phyloP scores from a whole-genome alignment of 2,797 vertebrate species.

The Pantherophis vulpinus region DNA sequence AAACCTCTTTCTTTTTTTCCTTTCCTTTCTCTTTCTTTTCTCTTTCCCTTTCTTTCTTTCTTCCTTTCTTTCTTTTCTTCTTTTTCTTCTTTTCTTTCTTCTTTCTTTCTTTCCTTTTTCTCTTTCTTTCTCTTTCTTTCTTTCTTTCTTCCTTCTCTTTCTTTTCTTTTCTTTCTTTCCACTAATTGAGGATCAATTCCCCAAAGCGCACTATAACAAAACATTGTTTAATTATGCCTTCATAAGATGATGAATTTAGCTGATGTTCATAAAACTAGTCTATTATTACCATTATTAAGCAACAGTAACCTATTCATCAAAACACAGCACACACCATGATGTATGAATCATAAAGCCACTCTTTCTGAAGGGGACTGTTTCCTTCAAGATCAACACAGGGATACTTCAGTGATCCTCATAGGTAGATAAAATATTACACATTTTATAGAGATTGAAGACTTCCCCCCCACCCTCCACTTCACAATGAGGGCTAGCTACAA shows the following conservation, averaged over 20 bases:
- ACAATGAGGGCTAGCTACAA: not conserved
- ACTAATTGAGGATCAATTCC: not conserved
- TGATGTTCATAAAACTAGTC: not conserved
- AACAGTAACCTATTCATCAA: not conserved
- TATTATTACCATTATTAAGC: not conserved
- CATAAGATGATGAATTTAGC: not conserved
- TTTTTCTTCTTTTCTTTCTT: too few relatives aligned
- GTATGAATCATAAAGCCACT: not conserved
- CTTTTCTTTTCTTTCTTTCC: not conserved
- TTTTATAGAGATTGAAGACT: not conserved
- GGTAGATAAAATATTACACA: not conserved
- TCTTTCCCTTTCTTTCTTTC: too few relatives aligned
- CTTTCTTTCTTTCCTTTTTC: not conserved
- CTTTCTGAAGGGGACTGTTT: not conserved
- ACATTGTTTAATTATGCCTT: not conserved
- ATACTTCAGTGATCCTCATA: not conserved
- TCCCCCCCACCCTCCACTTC: rapidly evolving
- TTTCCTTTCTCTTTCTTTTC: too few relatives aligned
- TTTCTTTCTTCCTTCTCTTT: too few relatives aligned
- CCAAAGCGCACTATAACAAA: not conserved
- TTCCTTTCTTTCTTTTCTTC: not conserved
- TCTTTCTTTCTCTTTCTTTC: not conserved
- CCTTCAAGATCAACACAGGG: not conserved
- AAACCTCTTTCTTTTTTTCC: too few relatives aligned
- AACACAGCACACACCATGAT: not conserved